These are phyloP conservation scores for Carettochelys insculpta DNA, from an alignment of 2,113 vertebrate species.

Conservation along the genomic window DNA sequence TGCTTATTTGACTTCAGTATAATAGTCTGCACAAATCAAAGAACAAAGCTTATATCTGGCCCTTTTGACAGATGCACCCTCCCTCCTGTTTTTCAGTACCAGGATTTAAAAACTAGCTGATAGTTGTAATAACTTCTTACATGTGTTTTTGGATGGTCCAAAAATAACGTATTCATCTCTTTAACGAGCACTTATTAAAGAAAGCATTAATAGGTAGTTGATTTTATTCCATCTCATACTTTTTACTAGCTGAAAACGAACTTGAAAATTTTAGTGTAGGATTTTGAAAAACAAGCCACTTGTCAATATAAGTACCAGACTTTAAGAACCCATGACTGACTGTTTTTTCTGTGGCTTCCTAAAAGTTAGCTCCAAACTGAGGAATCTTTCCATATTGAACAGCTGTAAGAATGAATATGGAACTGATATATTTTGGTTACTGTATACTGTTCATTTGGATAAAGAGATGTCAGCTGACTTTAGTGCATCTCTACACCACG, in stretches of 20 bases:
- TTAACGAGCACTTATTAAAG: constrained; percentile 61
- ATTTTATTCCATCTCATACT: not conserved
- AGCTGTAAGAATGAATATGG: not conserved
- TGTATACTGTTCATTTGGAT: not conserved
- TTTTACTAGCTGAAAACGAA: not conserved
- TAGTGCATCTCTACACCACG: too few species aligned
- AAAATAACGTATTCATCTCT: constrained; percentile 50
- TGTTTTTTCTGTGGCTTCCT: accelerated
- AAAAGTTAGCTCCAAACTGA: not conserved
- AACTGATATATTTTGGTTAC: not conserved
- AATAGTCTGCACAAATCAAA: constrained; percentile 6
- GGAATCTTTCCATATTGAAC: not conserved
- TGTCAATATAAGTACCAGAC: not conserved
- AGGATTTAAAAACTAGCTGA: not conserved
- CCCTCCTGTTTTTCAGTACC: not conserved
- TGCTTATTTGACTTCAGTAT: constrained; percentile 21
- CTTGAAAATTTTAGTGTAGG: not conserved
- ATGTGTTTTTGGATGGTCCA: constrained; percentile 38
- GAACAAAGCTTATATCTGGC: constrained; percentile 34
- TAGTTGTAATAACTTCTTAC: constrained; percentile 2
- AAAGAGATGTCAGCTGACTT: too few species aligned
- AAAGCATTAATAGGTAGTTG: constrained; percentile 17
- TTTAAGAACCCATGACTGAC: not conserved
- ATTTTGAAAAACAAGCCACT: not conserved
- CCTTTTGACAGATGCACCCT: constrained; percentile 14